Conservation (phyloP, 2,888 invertebrate species). For the Halocaridina rubra region DNA sequence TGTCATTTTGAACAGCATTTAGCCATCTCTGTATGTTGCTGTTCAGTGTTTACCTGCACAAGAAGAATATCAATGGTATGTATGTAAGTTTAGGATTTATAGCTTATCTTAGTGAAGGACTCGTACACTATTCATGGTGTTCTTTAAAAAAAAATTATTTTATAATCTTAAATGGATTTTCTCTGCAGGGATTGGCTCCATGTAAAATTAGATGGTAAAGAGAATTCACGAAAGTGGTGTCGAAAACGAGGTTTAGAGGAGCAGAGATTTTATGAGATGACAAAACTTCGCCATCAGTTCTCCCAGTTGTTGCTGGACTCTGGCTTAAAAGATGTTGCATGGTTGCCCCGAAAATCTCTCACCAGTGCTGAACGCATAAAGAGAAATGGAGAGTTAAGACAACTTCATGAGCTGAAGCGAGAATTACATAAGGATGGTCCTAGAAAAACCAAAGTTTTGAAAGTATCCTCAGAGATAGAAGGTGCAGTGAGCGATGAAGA, state of each 20-base stretch:
- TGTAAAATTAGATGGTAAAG: slow-evolving; percentile 47
- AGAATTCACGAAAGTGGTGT: slow-evolving; percentile 83
- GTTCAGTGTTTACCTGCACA: too few relatives aligned
- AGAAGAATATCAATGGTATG: too few relatives aligned
- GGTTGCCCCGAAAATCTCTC: not conserved
- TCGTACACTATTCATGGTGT: too few relatives aligned
- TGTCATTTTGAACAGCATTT: too few relatives aligned
- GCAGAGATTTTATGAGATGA: slow-evolving; percentile 95
- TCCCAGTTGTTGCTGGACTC: slow-evolving; percentile 68
- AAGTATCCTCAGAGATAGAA: slow-evolving; percentile 71
- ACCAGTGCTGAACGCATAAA: slow-evolving; percentile 81
- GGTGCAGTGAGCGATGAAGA: slow-evolving; percentile 75
- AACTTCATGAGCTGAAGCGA: slow-evolving; percentile 83
- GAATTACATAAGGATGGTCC: slow-evolving; percentile 78
- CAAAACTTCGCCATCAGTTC: slow-evolving; percentile 91
- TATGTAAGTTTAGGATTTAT: too few relatives aligned
- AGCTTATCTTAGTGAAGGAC: too few relatives aligned
- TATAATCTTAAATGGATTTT: too few relatives aligned
- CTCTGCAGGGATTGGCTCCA: slow-evolving; percentile 56
- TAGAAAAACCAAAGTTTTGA: slow-evolving; percentile 80
- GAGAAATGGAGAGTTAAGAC: slow-evolving; percentile 89
- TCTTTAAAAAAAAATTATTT: too few relatives aligned
- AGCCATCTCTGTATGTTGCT: too few relatives aligned
- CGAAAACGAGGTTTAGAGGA: slow-evolving; percentile 91
- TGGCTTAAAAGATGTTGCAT: slow-evolving; percentile 33